Percentiles rank a stretch among this genome's conserved stretches.
Evolutionary conservation across 1,140 invertebrate species (phyloP).

Genomic region (Oreohelix idahoensis): DNA sequence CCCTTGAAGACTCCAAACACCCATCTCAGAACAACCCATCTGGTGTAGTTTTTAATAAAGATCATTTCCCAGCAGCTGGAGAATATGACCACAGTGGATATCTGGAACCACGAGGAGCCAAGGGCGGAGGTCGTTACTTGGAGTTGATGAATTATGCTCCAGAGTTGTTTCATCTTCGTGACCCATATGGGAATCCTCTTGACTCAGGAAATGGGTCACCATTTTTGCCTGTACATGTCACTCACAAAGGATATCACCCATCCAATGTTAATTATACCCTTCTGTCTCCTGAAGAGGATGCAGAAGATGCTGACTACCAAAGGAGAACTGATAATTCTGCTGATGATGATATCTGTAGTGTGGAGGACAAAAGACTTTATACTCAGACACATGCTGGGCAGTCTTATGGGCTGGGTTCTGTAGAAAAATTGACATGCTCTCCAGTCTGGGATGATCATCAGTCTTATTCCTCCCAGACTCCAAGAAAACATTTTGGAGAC

Average conservation of each 20-base stretch:
- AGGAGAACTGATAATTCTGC: background rate
- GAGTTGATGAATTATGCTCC: slow-evolving; percentile 50
- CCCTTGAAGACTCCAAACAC: slow-evolving; percentile 41
- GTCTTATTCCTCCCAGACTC: background rate
- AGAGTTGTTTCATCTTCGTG: slow-evolving; percentile 35
- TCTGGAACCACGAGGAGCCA: slow-evolving; percentile 45
- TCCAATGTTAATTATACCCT: slow-evolving; percentile 17
- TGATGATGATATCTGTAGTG: background rate
- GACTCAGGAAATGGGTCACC: slow-evolving; percentile 23
- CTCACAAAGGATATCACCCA: slow-evolving; percentile 28
- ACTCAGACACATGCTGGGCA: background rate
- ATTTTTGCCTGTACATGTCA: slow-evolving; percentile 19
- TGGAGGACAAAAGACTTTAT: background rate
- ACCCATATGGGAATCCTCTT: slow-evolving; percentile 27
- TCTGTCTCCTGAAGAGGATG: slow-evolving; percentile 24
- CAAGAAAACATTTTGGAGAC: slow-evolving; percentile 12
- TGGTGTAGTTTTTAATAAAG: background rate
- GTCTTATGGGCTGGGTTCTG: slow-evolving; percentile 29
- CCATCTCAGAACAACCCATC: slow-evolving; percentile 30
- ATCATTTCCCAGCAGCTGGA: slow-evolving; percentile 39
- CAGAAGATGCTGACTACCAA: background rate
- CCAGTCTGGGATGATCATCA: slow-evolving; percentile 13
- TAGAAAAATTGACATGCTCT: slow-evolving; percentile 16
- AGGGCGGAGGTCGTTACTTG: slow-evolving; percentile 38
- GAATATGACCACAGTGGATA: slow-evolving; percentile 49